Conservation (phyloP, 2,113 vertebrate species). For the Mugil cephalus region DNA sequence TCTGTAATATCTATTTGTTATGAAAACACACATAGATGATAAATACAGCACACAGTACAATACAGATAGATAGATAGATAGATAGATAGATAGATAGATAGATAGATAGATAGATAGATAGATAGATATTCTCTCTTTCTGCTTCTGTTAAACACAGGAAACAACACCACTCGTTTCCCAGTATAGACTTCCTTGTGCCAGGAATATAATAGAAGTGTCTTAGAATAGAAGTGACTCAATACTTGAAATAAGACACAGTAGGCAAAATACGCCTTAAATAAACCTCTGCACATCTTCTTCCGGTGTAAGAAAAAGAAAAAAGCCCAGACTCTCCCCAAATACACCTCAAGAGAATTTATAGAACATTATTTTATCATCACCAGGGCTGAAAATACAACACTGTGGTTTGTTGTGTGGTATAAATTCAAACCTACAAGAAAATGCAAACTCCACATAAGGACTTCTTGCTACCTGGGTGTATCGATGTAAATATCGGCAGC, state of each 20-base stretch:
- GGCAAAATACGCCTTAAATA: neutral
- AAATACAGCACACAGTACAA: too few relatives aligned
- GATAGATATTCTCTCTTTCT: too few relatives aligned
- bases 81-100: too few relatives aligned
- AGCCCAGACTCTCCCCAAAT: too few relatives aligned
- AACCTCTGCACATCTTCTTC: neutral
- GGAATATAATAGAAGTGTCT: constrained; percentile 15
- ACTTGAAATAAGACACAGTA: constrained; percentile 1
- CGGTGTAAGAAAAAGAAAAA: neutral
- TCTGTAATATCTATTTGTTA: constrained; percentile 17
- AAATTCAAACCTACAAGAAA: neutral
- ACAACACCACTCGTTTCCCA: neutral
- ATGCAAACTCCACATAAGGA: neutral
- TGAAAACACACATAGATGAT: constrained; percentile 15
- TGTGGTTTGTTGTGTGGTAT: too few relatives aligned
- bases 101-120: too few relatives aligned
- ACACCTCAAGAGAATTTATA: too few relatives aligned
- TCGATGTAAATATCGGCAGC: too few relatives aligned
- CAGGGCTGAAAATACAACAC: too few relatives aligned
- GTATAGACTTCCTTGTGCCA: neutral
- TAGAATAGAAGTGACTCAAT: neutral
- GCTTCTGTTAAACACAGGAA: neutral
- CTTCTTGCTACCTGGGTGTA: too few relatives aligned
- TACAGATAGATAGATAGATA: too few relatives aligned
- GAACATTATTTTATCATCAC: too few relatives aligned